Percentiles rank a stretch among this genome's conserved stretches.
These are phyloP conservation scores for Rhombomys opimus DNA, from an alignment of 2,113 vertebrate genomes.

Conservation along the genomic window DNA sequence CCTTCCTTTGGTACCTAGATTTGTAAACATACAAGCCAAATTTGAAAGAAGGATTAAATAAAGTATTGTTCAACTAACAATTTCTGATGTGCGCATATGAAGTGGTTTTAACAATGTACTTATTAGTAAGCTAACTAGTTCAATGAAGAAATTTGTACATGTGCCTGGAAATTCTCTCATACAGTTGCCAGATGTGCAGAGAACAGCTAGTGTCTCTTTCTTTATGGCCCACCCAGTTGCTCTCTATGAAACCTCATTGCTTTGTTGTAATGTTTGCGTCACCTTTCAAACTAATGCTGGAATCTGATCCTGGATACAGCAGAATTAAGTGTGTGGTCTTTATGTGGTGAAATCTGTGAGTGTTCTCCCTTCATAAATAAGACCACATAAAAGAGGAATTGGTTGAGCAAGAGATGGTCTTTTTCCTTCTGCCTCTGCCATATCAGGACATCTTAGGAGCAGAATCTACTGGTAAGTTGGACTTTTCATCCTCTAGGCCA, in stretches of 20 bases:
- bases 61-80: neutral
- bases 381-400: neutral
- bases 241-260: neutral
- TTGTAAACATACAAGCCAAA: neutral
- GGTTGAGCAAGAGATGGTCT: fast-evolving
- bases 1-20: neutral
- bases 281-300: neutral
- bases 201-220: neutral
- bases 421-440: neutral
- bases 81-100: neutral
- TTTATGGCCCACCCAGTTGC: neutral
- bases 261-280: neutral
- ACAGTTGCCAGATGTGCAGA: neutral
- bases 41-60: neutral
- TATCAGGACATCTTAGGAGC: neutral
- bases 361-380: neutral
- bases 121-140: neutral
- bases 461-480: neutral
- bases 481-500: neutral
- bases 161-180: neutral
- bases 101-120: neutral
- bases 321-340: neutral
- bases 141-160: neutral
- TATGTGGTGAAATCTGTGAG: too few relatives aligned
- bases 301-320: neutral